Percentiles rank a stretch among this genome's conserved stretches.
Evolutionary conservation across 1,140 invertebrate species (phyloP).

Genomic region (Reticulitermes speratus): DNA sequence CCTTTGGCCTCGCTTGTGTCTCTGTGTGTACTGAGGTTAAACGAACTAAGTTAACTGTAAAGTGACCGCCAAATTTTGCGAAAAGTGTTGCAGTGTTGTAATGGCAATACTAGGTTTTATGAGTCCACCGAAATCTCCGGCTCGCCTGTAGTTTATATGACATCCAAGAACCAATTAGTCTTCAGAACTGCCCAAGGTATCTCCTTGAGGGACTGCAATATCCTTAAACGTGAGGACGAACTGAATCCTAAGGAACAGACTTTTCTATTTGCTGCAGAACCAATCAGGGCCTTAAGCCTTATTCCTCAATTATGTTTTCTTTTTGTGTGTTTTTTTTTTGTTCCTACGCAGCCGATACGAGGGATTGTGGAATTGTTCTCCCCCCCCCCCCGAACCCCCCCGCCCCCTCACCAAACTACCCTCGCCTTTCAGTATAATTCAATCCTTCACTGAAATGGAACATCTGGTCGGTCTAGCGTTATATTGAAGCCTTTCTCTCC

Average conservation of each 20-base stretch:
- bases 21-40: too few species aligned
- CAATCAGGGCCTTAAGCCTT: neutral
- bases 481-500: neutral
- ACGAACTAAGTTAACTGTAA: too few species aligned
- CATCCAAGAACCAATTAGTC: neutral
- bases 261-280: neutral
- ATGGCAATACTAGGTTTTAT: neutral
- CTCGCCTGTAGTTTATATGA: neutral
- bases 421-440: neutral
- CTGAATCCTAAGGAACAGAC: neutral
- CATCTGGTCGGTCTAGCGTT: neutral
- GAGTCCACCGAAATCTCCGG: neutral
- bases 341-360: too few species aligned
- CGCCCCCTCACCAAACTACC: neutral
- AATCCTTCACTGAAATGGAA: slow-evolving; percentile 25
- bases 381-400: too few species aligned
- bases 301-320: neutral
- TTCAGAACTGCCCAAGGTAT: neutral
- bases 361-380: neutral
- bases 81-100: too few species aligned
- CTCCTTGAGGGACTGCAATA: neutral
- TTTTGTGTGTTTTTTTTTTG: neutral
- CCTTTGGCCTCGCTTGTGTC: too few species aligned
- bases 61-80: too few species aligned
- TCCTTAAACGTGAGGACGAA: neutral